A percentile compares a stretch with the other conserved stretches of the same genome.
These are phyloP conservation scores for Dendrophyllia cribrosa DNA, from an alignment of 64 coral and sea anemone genomes.

Conservation along the genomic window DNA sequence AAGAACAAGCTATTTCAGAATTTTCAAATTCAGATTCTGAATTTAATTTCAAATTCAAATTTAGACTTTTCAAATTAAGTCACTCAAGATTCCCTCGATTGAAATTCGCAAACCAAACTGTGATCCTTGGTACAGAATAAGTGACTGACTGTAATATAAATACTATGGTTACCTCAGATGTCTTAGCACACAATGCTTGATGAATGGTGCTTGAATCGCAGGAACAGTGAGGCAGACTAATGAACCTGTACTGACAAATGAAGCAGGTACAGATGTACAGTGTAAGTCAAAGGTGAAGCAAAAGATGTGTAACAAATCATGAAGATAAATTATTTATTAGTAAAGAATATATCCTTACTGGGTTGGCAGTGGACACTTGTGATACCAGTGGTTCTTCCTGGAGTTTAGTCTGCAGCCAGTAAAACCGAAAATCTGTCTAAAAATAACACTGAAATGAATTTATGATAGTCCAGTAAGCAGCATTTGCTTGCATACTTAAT, in stretches of 20 bases:
- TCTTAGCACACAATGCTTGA: constrained; percentile 5
- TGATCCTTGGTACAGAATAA: no score
- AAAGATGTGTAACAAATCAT: no score
- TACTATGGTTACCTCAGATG: constrained; percentile 62
- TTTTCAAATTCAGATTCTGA: no score
- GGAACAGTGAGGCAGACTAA: constrained; percentile 29
- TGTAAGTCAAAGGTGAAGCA: neutral
- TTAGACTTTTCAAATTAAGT: no score
- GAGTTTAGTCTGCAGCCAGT: constrained; percentile 93
- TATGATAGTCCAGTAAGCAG: neutral
- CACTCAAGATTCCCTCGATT: no score
- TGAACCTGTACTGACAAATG: constrained; percentile 85
- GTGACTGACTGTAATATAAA: neutral
- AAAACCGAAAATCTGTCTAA: constrained; percentile 97
- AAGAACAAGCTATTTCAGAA: no score
- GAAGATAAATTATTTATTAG: no score
- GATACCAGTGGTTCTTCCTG: constrained; percentile 69
- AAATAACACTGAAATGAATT: neutral
- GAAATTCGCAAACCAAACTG: no score
- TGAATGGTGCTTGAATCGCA: constrained; percentile 63
- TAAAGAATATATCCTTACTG: constrained; percentile 49
- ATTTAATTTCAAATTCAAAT: no score
- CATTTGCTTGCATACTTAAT: neutral
- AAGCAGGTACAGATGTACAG: neutral
- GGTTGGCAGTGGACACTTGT: constrained; percentile 60